These are phyloP conservation scores for Sarcophilus harrisii DNA, from an alignment of 2,797 vertebrate species.

Conservation along the genomic window DNA sequence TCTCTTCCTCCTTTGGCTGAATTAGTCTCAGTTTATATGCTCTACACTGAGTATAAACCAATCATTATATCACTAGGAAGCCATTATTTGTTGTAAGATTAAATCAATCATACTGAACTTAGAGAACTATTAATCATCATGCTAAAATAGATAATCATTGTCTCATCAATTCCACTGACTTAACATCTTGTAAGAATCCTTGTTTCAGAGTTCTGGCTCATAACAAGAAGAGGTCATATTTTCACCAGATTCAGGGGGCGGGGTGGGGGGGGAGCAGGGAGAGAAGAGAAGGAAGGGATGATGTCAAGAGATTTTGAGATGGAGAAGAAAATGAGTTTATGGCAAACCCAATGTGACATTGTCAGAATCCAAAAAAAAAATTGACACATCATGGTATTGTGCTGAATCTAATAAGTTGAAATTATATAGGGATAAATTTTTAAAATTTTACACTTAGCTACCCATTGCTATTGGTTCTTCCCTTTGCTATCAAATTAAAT, in stretches of 20 bases:
- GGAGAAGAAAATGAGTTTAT: neutral
- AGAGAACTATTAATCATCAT: no score
- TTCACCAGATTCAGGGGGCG: neutral
- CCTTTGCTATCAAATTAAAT: neutral
- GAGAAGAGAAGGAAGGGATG: neutral
- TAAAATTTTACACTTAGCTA: neutral
- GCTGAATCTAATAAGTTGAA: neutral
- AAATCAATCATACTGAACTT: no score
- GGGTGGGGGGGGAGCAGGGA: no score
- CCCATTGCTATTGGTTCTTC: neutral
- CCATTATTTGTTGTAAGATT: no score
- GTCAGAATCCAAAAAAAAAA: neutral
- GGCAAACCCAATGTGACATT: neutral
- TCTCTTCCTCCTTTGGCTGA: no score
- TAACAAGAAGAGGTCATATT: neutral
- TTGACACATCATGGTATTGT: neutral
- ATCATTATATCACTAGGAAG: no score
- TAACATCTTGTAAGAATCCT: no score
- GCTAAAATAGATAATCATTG: no score
- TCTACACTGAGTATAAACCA: no score
- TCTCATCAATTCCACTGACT: no score
- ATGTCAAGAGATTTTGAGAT: neutral
- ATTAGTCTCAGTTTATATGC: no score
- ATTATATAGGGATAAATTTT: neutral
- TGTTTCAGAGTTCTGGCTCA: no score